Percentiles rank a stretch among this genome's conserved stretches.
These are phyloP conservation scores for Drosophila phalerata DNA, from an alignment of 2,888 invertebrate species.

Conservation along the genomic window DNA sequence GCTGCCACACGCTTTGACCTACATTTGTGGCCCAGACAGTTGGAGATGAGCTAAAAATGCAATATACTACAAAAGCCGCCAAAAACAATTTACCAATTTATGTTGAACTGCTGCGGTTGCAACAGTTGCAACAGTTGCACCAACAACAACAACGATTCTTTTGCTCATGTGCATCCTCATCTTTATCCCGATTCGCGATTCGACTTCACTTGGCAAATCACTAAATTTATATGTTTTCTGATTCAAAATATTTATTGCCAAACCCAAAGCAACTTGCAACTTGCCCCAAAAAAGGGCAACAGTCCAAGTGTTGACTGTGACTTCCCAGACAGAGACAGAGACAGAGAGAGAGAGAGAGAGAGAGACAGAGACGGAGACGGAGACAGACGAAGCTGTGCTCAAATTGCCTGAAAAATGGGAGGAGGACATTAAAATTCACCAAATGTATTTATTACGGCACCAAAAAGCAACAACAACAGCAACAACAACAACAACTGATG, in stretches of 20 bases:
- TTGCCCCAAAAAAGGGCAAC: slow-evolving; percentile 71
- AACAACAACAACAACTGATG: slow-evolving; percentile 67
- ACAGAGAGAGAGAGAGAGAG: neutral
- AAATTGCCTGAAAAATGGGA: slow-evolving; percentile 83
- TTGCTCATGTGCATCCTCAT: slow-evolving; percentile 28
- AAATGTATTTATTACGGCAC: slow-evolving; percentile 84
- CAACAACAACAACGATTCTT: slow-evolving; percentile 13
- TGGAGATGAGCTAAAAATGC: slow-evolving; percentile 72
- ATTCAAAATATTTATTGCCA: slow-evolving; percentile 84
- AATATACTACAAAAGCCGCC: slow-evolving; percentile 78
- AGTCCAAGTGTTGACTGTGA: slow-evolving; percentile 44
- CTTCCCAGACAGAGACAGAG: neutral
- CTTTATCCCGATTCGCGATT: slow-evolving; percentile 19
- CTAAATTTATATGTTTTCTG: slow-evolving; percentile 84
- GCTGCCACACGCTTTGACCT: slow-evolving; percentile 63
- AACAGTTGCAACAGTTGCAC: slow-evolving; percentile 25
- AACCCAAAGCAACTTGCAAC: slow-evolving; percentile 47
- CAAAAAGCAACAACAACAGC: slow-evolving; percentile 55
- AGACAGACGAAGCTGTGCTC: slow-evolving; percentile 47
- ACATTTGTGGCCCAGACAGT: slow-evolving; percentile 53
- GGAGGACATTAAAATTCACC: slow-evolving; percentile 84
- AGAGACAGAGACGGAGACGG: neutral
- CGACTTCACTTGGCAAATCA: slow-evolving; percentile 82
- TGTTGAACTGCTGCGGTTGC: slow-evolving; percentile 71
- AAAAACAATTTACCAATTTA: slow-evolving; percentile 83